Base-by-base conservation (phyloP, 1,140 invertebrate genomes). In the Drosophila burlai region DNA sequence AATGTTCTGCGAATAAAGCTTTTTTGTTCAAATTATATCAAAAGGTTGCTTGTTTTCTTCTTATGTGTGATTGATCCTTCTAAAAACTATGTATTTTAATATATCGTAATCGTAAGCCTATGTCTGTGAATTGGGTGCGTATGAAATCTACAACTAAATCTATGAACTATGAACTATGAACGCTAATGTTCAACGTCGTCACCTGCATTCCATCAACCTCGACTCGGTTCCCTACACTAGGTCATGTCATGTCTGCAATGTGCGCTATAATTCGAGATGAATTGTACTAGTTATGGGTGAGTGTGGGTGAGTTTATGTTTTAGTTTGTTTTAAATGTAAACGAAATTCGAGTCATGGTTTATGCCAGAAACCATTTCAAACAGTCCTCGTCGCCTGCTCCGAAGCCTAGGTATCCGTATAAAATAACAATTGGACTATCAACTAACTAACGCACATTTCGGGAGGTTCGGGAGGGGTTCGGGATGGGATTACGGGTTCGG, bases 381-480 rank as follows among this genome's bases (percentile, higher is more conserved):
- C 77, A 83, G 63, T 79, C 54, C 54, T 57, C 54, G 36, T 40
- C 77, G 81, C 68, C 75, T 83, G 71, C 72, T 60, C 50, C 73
- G 75, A 66, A 76, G 66, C 68, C 61, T 66, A 42, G 73, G 64
- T 80, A 73, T 79, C 55, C 50, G 67, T 76, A 82, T 80, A 91
- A 83, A 91, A 91, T 83, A 90, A 91, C 86, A 86, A 91, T 91
- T 86, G 80, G 66, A 77, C 66, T 91, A 91, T 62, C 40, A 83
- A 91, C 84, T 90, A 90, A 91, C 84, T 86, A 91, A 91, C 76
- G 78, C 74, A 79, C 71, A 80, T 77, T 55, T 50, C 42, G 64
- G 68, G 52, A 62, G 42, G 66, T 55, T 50, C 42, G 64, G 68
- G 52, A 62, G 47, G 66, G 42, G 36, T 49, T 67, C 24, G 50